Evolutionary conservation across 2,888 invertebrate genomes (phyloP), one percentile per base, ranked within the genome.

Genomic region (Drosophila koepferae): DNA sequence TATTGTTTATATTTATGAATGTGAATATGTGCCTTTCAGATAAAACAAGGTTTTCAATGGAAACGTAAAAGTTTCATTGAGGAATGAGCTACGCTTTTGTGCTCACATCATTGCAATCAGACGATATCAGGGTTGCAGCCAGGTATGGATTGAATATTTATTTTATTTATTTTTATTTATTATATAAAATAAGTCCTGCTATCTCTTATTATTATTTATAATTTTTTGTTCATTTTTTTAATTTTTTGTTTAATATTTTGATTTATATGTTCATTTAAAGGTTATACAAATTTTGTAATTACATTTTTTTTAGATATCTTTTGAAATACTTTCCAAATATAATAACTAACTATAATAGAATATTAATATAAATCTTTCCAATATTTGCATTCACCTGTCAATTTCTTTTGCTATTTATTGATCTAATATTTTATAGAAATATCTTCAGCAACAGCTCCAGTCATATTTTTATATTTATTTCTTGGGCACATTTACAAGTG

Each of bases 21-120:
- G 28, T 44, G 12, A 7, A 12, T 23, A 16, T 2, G 3, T 44
- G 20, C 6, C 12, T 20, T 46, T 14, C 14, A 23, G 7, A 8
- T 41, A 16, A 48, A 16, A 48, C 28, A 28, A 48, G 16, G 6
- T 28, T 28, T 48, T 48, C 3, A 3, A 8, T 28, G 28, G 16
- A 31, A 31, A 31, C 10, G n/a, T 49, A 49, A 31, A 49, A 31
- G 31, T 49, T 49, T n/a, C n/a, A 49, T 31, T 49, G n/a, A 28
- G 14, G 23, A 20, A 44, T 44, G 7, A 14, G 3, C 28, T 31
- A 31, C 2, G 49, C 2, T 28, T 31, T 49, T n/a, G 1, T n/a
- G 31, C 2, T 0, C 5, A 49, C n/a, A 31, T n/a, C 0, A 31
- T 9, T 4, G 28, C 48, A 48, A 16, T 16, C 23, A n/a, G 16